Conservation (phyloP, 2,797 vertebrate genomes). For the Borostomias antarcticus region DNA sequence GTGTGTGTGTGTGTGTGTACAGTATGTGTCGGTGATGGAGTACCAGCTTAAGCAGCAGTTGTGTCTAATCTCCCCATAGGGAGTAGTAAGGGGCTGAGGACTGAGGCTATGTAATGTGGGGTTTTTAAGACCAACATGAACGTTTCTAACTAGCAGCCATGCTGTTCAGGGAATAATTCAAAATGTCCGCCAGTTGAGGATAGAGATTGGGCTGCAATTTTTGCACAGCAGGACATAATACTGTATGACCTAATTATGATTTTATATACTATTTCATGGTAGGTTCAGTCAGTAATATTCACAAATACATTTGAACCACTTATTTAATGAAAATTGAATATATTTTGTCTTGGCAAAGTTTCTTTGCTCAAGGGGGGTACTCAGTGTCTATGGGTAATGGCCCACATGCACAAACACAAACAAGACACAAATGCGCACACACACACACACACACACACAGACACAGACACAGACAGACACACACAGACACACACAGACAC, state of each 20-base stretch:
- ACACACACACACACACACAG: not conserved
- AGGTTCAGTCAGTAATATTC: too few relatives aligned
- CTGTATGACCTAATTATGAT: too few relatives aligned
- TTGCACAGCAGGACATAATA: too few relatives aligned
- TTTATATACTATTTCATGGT: too few relatives aligned
- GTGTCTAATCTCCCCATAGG: conserved; percentile 19
- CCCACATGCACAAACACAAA: not conserved
- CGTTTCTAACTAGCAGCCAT: conserved; percentile 38
- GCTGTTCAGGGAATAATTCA: conserved; percentile 30
- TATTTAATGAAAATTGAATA: too few relatives aligned
- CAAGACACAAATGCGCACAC: not conserved
- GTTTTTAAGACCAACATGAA: conserved; percentile 29
- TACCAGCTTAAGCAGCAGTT: conserved; percentile 12
- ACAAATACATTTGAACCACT: too few relatives aligned
- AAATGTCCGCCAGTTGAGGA: conserved; percentile 31
- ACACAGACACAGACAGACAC: not conserved
- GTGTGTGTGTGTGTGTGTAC: not conserved
- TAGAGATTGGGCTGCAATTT: conserved; percentile 1
- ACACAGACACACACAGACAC: too few relatives aligned
- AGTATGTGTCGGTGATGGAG: conserved; percentile 3
- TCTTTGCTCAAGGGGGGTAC: too few relatives aligned
- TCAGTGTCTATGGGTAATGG: too few relatives aligned
- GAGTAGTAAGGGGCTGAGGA: not conserved
- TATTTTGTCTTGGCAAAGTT: too few relatives aligned
- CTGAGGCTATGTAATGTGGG: conserved; percentile 1